A percentile compares a stretch with the other conserved stretches of the same genome.
These are phyloP conservation scores for Scomber japonicus DNA, from an alignment of 2,113 vertebrate species.

Conservation along the genomic window DNA sequence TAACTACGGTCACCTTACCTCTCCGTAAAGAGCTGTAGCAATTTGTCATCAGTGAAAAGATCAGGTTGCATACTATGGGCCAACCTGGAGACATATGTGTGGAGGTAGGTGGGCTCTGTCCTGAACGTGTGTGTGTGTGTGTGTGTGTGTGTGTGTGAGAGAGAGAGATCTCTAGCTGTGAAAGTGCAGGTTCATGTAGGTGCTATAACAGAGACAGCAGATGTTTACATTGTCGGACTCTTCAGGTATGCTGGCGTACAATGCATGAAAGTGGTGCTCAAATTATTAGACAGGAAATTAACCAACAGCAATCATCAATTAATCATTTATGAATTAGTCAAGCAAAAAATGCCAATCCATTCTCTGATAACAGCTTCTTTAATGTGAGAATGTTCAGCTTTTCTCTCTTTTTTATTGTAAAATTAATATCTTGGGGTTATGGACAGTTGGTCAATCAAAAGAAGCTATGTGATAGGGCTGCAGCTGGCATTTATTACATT, in stretches of 20 bases:
- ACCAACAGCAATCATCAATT: not conserved
- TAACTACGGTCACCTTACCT: slow-evolving; percentile 30
- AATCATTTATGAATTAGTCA: not conserved
- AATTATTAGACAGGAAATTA: not conserved
- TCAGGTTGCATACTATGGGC: slow-evolving; percentile 24
- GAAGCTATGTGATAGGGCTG: no score
- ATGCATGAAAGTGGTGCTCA: not conserved
- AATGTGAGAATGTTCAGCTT: no score
- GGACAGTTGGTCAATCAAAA: not conserved
- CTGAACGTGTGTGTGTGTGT: not conserved
- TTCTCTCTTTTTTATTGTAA: not conserved
- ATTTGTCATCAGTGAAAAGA: slow-evolving; percentile 28
- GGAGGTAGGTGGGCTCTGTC: slow-evolving; percentile 73
- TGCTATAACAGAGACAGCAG: slow-evolving; percentile 8
- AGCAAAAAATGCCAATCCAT: slow-evolving; percentile 2
- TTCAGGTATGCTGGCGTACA: slow-evolving; percentile 24
- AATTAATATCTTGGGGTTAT: not conserved
- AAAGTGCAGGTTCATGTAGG: slow-evolving; percentile 26
- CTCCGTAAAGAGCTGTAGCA: slow-evolving; percentile 8
- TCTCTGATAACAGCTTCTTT: no score
- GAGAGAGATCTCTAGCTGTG: slow-evolving; percentile 33
- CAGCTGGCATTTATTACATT: no score
- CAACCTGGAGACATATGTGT: slow-evolving; percentile 46
- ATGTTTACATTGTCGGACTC: slow-evolving; percentile 33
- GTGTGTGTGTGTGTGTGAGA: no score